A percentile compares a stretch with the other conserved stretches of the same genome.
These are phyloP conservation scores for Meloidogyne hapla DNA, from an alignment of 1,140 invertebrate genomes.

Conservation along the genomic window DNA sequence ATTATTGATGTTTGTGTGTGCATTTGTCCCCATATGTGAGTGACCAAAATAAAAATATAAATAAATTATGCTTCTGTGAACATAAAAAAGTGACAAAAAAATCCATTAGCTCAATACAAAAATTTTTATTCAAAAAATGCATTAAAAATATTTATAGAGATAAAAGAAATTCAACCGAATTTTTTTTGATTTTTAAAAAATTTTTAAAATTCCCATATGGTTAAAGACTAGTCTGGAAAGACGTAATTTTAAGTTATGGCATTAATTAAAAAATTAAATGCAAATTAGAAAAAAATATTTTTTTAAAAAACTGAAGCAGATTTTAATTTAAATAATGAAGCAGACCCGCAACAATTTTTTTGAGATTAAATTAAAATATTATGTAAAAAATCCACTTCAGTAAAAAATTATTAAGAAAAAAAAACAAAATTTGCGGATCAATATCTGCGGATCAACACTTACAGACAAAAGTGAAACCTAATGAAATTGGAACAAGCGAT, in stretches of 20 bases:
- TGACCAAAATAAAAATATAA: not conserved
- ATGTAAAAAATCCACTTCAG: no score
- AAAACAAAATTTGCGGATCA: no score
- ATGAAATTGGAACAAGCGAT: no score
- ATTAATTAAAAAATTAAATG: not conserved
- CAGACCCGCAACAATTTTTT: no score
- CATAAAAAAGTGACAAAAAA: not conserved
- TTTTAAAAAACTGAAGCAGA: not conserved
- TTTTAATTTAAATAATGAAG: not conserved
- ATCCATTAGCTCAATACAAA: not conserved
- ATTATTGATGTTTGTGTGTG: not conserved
- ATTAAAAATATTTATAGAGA: no score
- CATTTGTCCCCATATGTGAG: not conserved
- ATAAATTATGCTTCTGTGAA: conserved; percentile 3
- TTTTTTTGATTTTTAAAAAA: no score
- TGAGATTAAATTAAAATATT: no score
- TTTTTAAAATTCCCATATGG: no score
- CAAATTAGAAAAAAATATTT: not conserved
- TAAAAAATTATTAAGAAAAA: no score
- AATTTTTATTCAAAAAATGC: conserved; percentile 2
- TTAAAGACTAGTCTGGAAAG: not conserved
- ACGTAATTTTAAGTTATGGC: not conserved
- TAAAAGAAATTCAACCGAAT: no score
- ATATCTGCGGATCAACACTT: no score
- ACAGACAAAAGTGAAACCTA: no score